Base-by-base conservation (phyloP, 1,140 invertebrate species). In the Ceratitis capitata region DNA sequence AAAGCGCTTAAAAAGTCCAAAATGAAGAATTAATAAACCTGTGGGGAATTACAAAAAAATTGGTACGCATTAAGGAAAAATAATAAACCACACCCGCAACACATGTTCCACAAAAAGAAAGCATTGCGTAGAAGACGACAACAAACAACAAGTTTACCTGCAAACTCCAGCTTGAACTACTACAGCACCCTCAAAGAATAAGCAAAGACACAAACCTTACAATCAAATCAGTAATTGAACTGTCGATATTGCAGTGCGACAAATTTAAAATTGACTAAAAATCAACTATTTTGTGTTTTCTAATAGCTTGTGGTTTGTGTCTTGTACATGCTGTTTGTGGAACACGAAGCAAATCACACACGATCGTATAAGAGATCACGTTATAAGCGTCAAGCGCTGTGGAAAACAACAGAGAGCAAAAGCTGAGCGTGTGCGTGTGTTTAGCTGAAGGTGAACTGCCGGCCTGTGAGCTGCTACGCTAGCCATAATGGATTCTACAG, bases 401-500 rank as follows among this genome's bases (percentile, higher is more conserved):
- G n/a, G n/a, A n/a, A n/a, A n/a, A n/a, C n/a, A n/a, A n/a, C n/a
- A n/a, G n/a, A n/a, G n/a, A 14, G 69, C 39, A 2, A 78, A 78
- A 45, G 45, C 69, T 6, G 23, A 78, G 69, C 45, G 45, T 78
- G 69, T 23, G 32, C 39, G 6, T 35, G 12, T 3, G 16, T 14
- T 4, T 14, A 78, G 14, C 19, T 45, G 16, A 23, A 19, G 39
- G 64, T 19, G n/a, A 29, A 26, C 39, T n/a, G 42, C 23, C 6
- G 42, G 19, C 14, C 23, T 39, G 9, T 10, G 69, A 39, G 69
- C 39, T 45, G 45, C 69, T 78, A 39, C 39, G 23, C 69, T 45
- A 78, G n/a, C 39, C 69, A 26, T 39, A 47, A 91, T 91, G 90
- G 90, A 91, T 86, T 87, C 87, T 84, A 87, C 87, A 88, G 90